A percentile compares a stretch with the other conserved stretches of the same genome.
phyloP scores from a whole-genome alignment of 64 coral and sea anemone genomes.

The Cladopsammia gracilis region DNA sequence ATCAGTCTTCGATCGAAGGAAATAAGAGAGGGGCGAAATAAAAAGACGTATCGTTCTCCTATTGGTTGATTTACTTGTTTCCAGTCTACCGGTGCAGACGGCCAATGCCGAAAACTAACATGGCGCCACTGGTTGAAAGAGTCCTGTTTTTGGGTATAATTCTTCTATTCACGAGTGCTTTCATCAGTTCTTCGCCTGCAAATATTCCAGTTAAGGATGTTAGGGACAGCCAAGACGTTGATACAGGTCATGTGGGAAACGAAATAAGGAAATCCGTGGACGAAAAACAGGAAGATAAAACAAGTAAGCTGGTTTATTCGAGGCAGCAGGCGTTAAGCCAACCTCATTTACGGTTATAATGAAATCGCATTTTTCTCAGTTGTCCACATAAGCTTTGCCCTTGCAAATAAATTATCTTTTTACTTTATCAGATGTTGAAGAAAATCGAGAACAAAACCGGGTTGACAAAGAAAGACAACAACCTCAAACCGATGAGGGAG shows the following conservation, averaged over 20 bases:
- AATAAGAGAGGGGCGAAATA: neutral
- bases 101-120: constrained; percentile 42
- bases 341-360: neutral
- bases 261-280: neutral
- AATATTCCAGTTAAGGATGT: too few species aligned
- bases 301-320: neutral
- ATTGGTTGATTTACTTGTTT: constrained; percentile 21
- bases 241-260: neutral
- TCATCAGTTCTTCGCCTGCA: neutral
- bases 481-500: too few species aligned
- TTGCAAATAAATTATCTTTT: too few species aligned
- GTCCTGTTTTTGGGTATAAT: constrained; percentile 30
- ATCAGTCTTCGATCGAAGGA: too few species aligned
- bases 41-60: constrained; percentile 11
- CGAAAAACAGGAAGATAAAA: neutral
- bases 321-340: too few species aligned
- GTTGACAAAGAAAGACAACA: too few species aligned
- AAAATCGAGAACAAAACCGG: too few species aligned
- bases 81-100: neutral
- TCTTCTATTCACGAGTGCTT: constrained; percentile 1
- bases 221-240: neutral
- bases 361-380: neutral
- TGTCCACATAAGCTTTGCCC: neutral
- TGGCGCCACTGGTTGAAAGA: neutral
- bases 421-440: too few species aligned